phyloP scores from a whole-genome alignment of 2,113 vertebrate species.

The Machaerirhynchus nigripectus region DNA sequence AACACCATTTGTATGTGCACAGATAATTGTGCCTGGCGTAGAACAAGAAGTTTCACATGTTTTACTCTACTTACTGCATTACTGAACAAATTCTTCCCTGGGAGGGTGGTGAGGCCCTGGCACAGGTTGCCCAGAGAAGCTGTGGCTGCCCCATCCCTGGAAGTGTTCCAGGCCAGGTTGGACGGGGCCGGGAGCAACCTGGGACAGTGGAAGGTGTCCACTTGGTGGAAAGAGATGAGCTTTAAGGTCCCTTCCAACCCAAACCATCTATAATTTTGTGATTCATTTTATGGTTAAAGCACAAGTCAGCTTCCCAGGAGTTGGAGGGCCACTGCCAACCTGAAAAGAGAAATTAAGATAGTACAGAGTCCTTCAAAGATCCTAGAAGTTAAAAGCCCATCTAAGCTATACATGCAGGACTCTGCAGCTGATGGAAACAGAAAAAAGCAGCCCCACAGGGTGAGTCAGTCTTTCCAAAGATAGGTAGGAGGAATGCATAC shows the following conservation, averaged over 20 bases:
- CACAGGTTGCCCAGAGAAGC: not conserved
- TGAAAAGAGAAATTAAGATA: not conserved
- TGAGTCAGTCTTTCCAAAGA: not conserved
- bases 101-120: accelerated
- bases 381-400: not conserved
- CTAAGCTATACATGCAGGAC: not conserved
- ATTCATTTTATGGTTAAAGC: not conserved
- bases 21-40: not conserved
- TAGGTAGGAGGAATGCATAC: not conserved
- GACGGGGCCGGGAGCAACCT: accelerated
- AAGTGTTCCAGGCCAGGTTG: accelerated
- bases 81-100: not conserved
- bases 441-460: not conserved
- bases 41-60: not conserved
- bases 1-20: accelerated
- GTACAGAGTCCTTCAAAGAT: not conserved
- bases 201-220: not conserved
- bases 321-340: not conserved
- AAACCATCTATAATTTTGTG: not conserved
- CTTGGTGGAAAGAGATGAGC: accelerated
- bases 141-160: not conserved
- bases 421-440: not conserved
- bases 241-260: not conserved
- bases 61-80: not conserved
- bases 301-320: not conserved